These are phyloP conservation scores for Fratercula arctica DNA, from an alignment of 2,797 vertebrate species.

Conservation along the genomic window DNA sequence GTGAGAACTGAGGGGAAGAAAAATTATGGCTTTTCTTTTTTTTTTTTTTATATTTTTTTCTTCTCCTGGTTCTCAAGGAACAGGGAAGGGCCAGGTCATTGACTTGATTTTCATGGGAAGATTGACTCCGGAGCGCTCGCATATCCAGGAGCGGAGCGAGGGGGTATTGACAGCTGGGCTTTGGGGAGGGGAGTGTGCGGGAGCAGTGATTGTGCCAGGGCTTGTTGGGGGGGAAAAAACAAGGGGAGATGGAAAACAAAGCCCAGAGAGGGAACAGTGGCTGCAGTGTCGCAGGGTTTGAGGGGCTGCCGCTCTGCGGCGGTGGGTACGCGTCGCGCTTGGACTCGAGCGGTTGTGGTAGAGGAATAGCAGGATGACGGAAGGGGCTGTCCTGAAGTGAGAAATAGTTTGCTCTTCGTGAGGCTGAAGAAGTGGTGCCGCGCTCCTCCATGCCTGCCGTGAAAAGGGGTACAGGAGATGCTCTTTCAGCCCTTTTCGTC, in stretches of 20 bases:
- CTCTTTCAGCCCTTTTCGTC: neutral
- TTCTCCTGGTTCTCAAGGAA: constrained; percentile 78
- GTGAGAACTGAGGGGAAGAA: constrained; percentile 85
- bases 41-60: constrained; percentile 78
- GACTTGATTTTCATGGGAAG: constrained; percentile 99
- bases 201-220: constrained; percentile 82
- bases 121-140: constrained; percentile 78
- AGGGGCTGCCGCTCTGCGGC: constrained; percentile 71
- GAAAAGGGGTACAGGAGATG: neutral
- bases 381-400: neutral
- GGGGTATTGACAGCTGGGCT: constrained; percentile 83
- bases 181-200: constrained; percentile 78
- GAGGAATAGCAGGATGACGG: neutral
- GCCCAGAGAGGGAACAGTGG: constrained; percentile 87
- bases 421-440: neutral
- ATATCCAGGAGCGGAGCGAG: constrained; percentile 81
- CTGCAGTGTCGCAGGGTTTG: constrained; percentile 85
- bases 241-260: constrained; percentile 89
- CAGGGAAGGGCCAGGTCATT: constrained; percentile 87
- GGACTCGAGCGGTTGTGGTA: neutral
- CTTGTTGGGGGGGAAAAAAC: constrained; percentile 86
- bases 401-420: neutral
- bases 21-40: constrained; percentile 84
- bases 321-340: neutral
- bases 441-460: neutral